phyloP scores from a whole-genome alignment of 2,888 invertebrate species.

The Oligia fasciuncula region DNA sequence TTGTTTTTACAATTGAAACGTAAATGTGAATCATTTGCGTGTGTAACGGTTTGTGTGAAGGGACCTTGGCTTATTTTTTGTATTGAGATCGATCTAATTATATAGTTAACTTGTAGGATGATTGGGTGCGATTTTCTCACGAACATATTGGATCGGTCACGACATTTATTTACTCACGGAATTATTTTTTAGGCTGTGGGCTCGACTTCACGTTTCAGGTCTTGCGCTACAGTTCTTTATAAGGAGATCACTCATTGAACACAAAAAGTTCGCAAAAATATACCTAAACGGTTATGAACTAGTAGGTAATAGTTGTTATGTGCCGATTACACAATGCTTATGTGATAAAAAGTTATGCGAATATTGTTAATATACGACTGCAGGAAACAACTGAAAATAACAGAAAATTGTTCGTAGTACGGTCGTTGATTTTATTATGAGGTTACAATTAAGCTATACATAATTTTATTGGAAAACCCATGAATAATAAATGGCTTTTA shows the following conservation, averaged over 20 bases:
- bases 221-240: conserved; percentile 38
- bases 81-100: conserved; percentile 75
- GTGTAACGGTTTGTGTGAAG: conserved; percentile 65
- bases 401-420: conserved; percentile 17
- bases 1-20: conserved; percentile 52
- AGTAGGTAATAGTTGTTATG: neutral
- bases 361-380: conserved; percentile 29
- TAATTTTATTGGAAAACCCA: conserved; percentile 8
- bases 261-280: neutral
- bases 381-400: conserved; percentile 15
- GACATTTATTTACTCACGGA: conserved; percentile 67
- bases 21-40: conserved; percentile 69
- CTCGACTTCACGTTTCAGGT: conserved; percentile 42
- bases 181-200: conserved; percentile 57
- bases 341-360: conserved; percentile 8
- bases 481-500: conserved; percentile 21
- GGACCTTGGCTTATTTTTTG: conserved; percentile 74
- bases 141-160: conserved; percentile 70
- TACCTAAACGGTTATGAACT: neutral
- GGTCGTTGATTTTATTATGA: conserved; percentile 30
- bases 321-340: neutral
- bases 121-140: conserved; percentile 75
- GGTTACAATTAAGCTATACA: conserved; percentile 13
- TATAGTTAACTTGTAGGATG: conserved; percentile 66
- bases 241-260: conserved; percentile 14